A percentile compares a stretch with the other conserved stretches of the same genome.
Evolutionary conservation across 2,113 vertebrate species (phyloP).

Genomic region (Nyctereutes procyonoides): DNA sequence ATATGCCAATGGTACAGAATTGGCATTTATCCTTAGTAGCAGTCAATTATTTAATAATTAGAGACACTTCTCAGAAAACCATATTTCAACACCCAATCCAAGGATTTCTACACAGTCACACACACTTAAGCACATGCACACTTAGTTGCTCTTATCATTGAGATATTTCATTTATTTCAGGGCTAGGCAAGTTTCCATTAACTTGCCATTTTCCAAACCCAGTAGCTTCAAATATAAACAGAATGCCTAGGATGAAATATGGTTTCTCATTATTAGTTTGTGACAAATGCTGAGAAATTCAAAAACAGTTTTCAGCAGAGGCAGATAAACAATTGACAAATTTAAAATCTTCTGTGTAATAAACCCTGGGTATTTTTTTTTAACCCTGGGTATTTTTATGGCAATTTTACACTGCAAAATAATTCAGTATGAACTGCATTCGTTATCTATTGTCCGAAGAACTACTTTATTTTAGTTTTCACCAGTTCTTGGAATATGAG

Average conservation of each 20-base stretch:
- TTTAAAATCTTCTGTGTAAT: not conserved
- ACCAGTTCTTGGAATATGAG: conserved; percentile 24
- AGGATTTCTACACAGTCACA: conserved; percentile 61
- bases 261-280: conserved; percentile 8
- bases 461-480: conserved; percentile 37
- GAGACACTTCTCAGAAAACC: conserved; percentile 48
- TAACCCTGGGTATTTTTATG: not conserved
- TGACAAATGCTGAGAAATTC: not conserved
- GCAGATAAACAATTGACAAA: not conserved
- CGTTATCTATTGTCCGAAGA: not conserved
- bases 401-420: not conserved
- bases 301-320: not conserved
- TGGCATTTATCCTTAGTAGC: not conserved
- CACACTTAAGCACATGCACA: conserved; percentile 54
- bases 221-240: conserved; percentile 42
- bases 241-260: not conserved
- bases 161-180: conserved; percentile 47
- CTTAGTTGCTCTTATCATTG: conserved; percentile 29
- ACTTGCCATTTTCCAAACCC: conserved; percentile 2
- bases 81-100: conserved; percentile 58
- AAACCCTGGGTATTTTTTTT: not conserved
- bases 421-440: conserved; percentile 27
- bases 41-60: conserved; percentile 27
- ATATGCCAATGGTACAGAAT: not conserved
- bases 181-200: conserved; percentile 56